Evolutionary conservation across 2,888 invertebrate species (phyloP).

Genomic region (Leptinotarsa tumamoca): DNA sequence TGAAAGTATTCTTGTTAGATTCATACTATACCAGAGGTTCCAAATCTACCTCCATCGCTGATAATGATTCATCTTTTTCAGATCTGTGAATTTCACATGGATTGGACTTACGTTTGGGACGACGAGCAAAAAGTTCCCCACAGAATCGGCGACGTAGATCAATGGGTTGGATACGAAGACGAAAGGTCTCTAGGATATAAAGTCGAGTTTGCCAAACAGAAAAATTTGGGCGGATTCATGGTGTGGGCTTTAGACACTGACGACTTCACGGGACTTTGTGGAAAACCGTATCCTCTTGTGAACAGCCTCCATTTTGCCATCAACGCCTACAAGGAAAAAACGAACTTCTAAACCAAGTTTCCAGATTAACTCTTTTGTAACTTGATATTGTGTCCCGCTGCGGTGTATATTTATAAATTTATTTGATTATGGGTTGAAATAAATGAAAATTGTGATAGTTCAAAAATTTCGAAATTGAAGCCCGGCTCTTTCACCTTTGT

Average conservation of each 20-base stretch:
- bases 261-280: conserved; percentile 75
- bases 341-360: background rate
- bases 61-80: conserved; percentile 37
- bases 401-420: no score
- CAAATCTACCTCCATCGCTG: background rate
- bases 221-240: conserved; percentile 73
- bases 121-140: conserved; percentile 70
- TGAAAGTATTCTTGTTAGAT: no score
- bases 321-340: background rate
- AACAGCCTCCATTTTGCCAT: conserved; percentile 42
- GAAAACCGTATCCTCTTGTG: conserved; percentile 54
- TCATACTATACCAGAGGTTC: background rate
- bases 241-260: conserved; percentile 84
- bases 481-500: no score
- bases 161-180: conserved; percentile 79
- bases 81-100: conserved; percentile 56
- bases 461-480: no score
- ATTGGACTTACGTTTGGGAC: conserved; percentile 59
- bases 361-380: background rate
- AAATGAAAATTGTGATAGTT: no score
- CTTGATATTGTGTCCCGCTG: no score
- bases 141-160: conserved; percentile 67
- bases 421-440: no score
- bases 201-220: conserved; percentile 56
- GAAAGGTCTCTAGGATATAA: conserved; percentile 69